A percentile compares a stretch with the other conserved stretches of the same genome.
phyloP scores from a whole-genome alignment of 2,113 vertebrate species.

The Orientallactaga bullata region DNA sequence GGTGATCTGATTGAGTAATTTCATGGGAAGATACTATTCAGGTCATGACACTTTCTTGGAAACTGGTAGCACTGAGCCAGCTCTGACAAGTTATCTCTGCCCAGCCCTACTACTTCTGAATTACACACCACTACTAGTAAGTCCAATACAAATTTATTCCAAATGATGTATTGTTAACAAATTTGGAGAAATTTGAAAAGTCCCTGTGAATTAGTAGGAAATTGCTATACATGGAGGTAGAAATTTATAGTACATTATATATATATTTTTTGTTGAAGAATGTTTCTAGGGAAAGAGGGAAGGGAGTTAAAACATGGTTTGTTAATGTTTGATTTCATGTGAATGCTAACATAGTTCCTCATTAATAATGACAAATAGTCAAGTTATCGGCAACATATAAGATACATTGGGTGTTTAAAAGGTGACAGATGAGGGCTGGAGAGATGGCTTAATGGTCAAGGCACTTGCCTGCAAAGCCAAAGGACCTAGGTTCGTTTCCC shows the following conservation, averaged over 20 bases:
- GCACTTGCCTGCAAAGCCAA: too few relatives aligned
- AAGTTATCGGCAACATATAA: not conserved
- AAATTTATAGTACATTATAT: conserved; percentile 32
- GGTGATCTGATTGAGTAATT: conserved; percentile 29
- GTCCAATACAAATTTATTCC: conserved; percentile 60
- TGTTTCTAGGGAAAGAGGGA: conserved; percentile 13
- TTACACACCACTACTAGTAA: conserved; percentile 74
- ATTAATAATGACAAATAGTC: not conserved
- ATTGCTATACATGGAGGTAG: conserved; percentile 25
- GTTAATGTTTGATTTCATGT: conserved; percentile 40
- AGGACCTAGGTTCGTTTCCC: too few relatives aligned
- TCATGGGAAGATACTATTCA: conserved; percentile 54
- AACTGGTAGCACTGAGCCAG: conserved; percentile 50
- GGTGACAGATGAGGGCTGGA: not conserved
- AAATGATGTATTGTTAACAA: conserved; percentile 65
- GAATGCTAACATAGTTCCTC: not conserved
- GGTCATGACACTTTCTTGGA: conserved; percentile 55
- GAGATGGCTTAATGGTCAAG: too few relatives aligned
- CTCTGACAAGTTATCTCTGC: conserved; percentile 39
- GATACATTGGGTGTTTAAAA: conserved; percentile 26
- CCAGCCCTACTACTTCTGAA: conserved; percentile 65
- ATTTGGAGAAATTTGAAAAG: conserved; percentile 61
- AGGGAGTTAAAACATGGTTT: not conserved
- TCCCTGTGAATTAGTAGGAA: conserved; percentile 27
- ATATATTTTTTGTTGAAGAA: conserved; percentile 8